These are phyloP conservation scores for Lophotriccus pileatus DNA, from an alignment of 2,797 vertebrate species.

Conservation along the genomic window DNA sequence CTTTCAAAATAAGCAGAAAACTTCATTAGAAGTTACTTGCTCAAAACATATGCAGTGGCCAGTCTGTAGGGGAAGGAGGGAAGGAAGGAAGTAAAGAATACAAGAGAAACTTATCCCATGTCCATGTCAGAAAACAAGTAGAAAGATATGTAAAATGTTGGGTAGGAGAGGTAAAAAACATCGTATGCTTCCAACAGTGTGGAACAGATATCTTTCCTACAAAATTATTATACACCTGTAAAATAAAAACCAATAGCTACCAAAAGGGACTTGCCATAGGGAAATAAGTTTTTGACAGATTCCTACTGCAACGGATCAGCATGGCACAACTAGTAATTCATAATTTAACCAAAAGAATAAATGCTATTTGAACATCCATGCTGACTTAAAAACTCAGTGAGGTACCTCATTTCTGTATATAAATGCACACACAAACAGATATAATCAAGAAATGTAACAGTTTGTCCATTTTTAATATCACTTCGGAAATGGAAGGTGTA, in stretches of 20 bases:
- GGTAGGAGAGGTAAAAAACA: not conserved
- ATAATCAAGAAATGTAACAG: not conserved
- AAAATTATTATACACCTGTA: not conserved
- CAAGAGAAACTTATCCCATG: not conserved
- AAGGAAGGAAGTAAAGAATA: not conserved
- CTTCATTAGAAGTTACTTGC: not conserved
- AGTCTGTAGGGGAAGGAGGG: not conserved
- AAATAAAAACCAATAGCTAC: not conserved
- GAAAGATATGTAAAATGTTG: not conserved
- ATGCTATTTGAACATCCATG: not conserved
- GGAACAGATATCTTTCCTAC: not conserved
- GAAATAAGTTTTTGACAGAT: not conserved
- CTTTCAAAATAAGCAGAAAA: not conserved
- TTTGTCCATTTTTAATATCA: not conserved
- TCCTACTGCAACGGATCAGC: not conserved
- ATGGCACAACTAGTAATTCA: not conserved
- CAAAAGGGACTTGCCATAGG: not conserved
- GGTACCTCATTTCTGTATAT: not conserved
- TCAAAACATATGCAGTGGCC: not conserved
- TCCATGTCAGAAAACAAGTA: not conserved
- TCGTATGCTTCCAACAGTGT: not conserved
- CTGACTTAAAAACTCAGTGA: not conserved
- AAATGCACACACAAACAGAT: not conserved
- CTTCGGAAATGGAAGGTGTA: not conserved
- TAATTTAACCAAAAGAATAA: not conserved